Evolutionary conservation across 92 coral and sea anemone genomes (phyloP).

Genomic region (Ricordea florida): DNA sequence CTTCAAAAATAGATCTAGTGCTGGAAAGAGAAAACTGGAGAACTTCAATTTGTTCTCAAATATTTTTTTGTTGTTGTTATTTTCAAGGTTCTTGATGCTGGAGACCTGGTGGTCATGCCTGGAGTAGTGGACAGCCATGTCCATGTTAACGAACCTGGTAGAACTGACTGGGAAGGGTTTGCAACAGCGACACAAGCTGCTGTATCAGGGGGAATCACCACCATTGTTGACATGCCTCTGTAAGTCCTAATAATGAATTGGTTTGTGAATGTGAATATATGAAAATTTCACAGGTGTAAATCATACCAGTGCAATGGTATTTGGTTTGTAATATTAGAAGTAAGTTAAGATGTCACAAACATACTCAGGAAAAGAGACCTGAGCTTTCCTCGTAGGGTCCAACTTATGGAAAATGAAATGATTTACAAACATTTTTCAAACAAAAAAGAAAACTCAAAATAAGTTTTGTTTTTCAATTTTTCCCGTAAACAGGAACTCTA

Average conservation of each 20-base stretch:
- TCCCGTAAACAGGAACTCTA: constrained; percentile 51
- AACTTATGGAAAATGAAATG: no score
- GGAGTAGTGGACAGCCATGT: constrained; percentile 88
- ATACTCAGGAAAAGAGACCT: no score
- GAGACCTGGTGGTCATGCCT: constrained; percentile 74
- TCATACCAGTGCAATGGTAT: background rate
- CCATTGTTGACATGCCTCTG: constrained; percentile 88
- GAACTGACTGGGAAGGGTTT: constrained; percentile 86
- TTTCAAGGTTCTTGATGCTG: constrained; percentile 70
- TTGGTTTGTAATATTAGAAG: no score
- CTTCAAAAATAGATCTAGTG: background rate
- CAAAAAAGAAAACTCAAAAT: no score
- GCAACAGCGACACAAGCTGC: constrained; percentile 86
- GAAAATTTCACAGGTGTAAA: background rate
- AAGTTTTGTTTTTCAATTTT: background rate
- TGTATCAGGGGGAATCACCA: constrained; percentile 81
- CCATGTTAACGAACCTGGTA: constrained; percentile 80
- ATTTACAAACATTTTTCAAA: no score
- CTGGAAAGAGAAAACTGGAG: background rate
- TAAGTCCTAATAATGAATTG: constrained; percentile 19
- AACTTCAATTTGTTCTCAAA: background rate
- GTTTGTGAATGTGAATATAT: background rate
- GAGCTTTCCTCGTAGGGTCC: no score
- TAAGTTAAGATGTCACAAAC: no score
- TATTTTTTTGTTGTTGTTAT: background rate